Base-by-base conservation (phyloP, 2,888 invertebrate species). In the Latrodectus hesperus region DNA sequence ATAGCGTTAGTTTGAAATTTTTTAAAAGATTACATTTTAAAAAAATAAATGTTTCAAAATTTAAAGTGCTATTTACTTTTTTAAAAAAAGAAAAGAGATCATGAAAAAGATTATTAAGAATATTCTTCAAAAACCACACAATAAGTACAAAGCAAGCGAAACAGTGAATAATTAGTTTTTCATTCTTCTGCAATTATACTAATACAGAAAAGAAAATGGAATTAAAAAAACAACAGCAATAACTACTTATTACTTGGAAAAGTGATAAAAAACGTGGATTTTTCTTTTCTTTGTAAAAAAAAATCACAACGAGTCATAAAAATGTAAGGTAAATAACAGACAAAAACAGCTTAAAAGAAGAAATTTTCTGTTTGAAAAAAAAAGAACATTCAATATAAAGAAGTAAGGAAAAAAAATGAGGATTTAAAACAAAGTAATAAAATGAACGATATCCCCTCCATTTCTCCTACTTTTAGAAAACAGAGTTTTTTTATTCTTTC, bases 261-360 rank as follows among this genome's bases (percentile, higher is more conserved):
- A 72, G 49, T 49, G 52, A 49, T 12, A 72, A 53, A 79, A 79
- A 72, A 60, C 16, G 60, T 16, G n/a, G 60, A 60, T n/a, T 16
- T 9, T 60, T 12, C 60, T n/a, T 16, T 60, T 60, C 60, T 60
- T 60, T 10, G 6, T 60, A 60, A 64, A 72, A 65, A 49, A 49
- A 17, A 67, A 10, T 65, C n/a, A 8, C 17, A 64, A 52, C 68
- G 53, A 17, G 26, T 22, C 26, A 78, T 26, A 74, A 81, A 74
- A 73, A 53, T 49, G 55, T 12, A 84, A 78, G 78, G 84, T 84
- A 84, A 84, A 84, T 84, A 84, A 84, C 52, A 77, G 71, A 65
- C 49, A 77, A 84, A 84, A 68, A 77, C 76, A 84, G 77, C 77
- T 72, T 72, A 78, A 84, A 81, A 71, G 67, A 71, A 76, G 16